Evolutionary conservation across 2,113 vertebrate species (phyloP).

Genomic region (Acinonyx jubatus): DNA sequence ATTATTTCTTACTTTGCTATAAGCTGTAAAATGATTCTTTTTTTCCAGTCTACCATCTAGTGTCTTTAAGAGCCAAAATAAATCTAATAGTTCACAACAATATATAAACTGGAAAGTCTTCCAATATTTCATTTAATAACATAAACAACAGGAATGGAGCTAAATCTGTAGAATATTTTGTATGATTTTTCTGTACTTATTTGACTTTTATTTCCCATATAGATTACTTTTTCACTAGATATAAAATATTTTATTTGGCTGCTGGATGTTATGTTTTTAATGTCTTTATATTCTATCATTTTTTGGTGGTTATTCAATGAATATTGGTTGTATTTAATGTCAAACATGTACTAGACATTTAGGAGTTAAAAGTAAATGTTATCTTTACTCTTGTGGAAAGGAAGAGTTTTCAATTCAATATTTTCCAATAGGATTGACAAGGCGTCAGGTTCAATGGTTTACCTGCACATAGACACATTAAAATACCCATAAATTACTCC

Average conservation of each 20-base stretch:
- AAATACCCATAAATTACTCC: background rate
- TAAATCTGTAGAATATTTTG: background rate
- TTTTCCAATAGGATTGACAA: background rate
- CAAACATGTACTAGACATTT: background rate
- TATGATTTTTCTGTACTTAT: background rate
- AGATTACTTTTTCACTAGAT: background rate
- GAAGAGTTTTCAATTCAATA: background rate
- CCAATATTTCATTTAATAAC: background rate
- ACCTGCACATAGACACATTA: background rate
- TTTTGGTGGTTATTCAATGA: background rate
- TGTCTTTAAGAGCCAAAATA: background rate
- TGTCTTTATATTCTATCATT: background rate
- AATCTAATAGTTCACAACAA: slow-evolving; percentile 3
- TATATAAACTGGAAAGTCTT: background rate
- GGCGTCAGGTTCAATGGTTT: background rate
- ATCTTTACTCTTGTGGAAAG: background rate
- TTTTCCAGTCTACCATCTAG: background rate
- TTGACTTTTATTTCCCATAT: background rate
- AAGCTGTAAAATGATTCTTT: background rate
- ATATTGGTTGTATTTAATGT: background rate
- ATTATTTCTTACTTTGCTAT: background rate
- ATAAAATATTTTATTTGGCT: background rate
- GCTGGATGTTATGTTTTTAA: background rate
- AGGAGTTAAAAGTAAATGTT: background rate
- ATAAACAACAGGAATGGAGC: background rate